Conservation (phyloP, 2,888 invertebrate genomes). For the Ypsolopha scabrella region DNA sequence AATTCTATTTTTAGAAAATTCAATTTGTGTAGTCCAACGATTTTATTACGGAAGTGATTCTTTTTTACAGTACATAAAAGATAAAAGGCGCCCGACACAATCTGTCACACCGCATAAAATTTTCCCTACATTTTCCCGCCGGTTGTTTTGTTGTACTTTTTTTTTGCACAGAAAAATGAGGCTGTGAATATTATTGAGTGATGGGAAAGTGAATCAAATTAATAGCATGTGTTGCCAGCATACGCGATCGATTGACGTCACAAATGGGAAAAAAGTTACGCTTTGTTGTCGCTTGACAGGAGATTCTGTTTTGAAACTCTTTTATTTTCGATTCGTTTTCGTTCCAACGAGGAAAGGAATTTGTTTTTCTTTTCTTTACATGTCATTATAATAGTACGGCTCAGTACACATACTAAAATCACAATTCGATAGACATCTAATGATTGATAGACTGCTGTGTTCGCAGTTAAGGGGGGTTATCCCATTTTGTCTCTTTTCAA, state of each 20-base stretch:
- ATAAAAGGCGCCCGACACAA: not conserved
- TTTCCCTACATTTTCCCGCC: not conserved
- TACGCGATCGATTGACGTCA: not conserved
- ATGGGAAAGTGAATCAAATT: not conserved
- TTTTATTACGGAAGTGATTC: slow-evolving; percentile 1
- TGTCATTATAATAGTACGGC: no score
- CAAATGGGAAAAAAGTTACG: not conserved
- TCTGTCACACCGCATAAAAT: slow-evolving; percentile 3
- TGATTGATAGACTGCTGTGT: no score
- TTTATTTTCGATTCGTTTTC: not conserved
- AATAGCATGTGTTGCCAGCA: not conserved
- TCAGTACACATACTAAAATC: no score
- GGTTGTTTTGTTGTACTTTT: not conserved
- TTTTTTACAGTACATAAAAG: slow-evolving; percentile 6
- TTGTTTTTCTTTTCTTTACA: not conserved
- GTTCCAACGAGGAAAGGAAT: not conserved
- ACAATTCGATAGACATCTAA: no score
- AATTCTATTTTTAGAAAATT: not conserved
- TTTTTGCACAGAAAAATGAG: not conserved
- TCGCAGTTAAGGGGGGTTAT: no score
- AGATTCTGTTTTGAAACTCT: no score
- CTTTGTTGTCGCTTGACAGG: not conserved
- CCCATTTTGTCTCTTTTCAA: no score
- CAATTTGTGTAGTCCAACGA: not conserved
- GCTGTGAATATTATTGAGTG: not conserved